Conservation (phyloP, 2,113 vertebrate species). For the Phyllostomus hastatus region DNA sequence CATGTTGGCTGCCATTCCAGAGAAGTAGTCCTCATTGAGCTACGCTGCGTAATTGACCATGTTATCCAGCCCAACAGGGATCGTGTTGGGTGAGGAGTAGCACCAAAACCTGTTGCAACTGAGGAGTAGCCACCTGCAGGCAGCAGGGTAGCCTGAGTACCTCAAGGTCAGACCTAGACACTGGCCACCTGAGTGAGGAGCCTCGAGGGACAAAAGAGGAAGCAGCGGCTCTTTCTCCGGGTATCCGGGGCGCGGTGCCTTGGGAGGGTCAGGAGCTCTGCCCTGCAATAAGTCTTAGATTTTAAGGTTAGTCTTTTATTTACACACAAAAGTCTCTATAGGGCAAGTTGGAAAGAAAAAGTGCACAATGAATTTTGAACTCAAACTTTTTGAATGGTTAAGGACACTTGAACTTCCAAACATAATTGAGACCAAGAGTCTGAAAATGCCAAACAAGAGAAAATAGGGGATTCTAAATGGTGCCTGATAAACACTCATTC, state of each 20-base stretch:
- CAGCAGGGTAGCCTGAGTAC: neutral
- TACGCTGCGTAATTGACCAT: slow-evolving; percentile 76
- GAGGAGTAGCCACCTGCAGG: neutral
- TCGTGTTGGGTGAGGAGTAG: slow-evolving; percentile 77
- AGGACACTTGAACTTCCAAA: slow-evolving; percentile 13
- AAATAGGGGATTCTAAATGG: slow-evolving; percentile 10
- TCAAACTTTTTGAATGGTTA: slow-evolving; percentile 24
- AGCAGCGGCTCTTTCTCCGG: neutral
- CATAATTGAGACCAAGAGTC: neutral
- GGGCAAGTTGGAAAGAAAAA: neutral
- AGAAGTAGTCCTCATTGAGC: slow-evolving; percentile 79
- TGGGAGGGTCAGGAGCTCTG: neutral
- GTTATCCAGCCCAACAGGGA: slow-evolving; percentile 83
- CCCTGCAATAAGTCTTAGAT: neutral
- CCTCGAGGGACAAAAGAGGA: neutral
- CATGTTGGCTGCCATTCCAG: slow-evolving; percentile 77
- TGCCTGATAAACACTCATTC: neutral
- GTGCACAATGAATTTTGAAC: slow-evolving; percentile 12
- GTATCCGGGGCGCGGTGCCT: too few relatives aligned
- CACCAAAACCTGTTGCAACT: slow-evolving; percentile 71
- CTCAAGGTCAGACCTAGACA: neutral
- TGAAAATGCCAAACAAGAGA: slow-evolving; percentile 34
- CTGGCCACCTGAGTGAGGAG: neutral
- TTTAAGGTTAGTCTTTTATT: slow-evolving; percentile 33
- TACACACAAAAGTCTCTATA: neutral